Evolutionary conservation across 2,888 invertebrate genomes (phyloP).

Genomic region (Platypus cylindrus): DNA sequence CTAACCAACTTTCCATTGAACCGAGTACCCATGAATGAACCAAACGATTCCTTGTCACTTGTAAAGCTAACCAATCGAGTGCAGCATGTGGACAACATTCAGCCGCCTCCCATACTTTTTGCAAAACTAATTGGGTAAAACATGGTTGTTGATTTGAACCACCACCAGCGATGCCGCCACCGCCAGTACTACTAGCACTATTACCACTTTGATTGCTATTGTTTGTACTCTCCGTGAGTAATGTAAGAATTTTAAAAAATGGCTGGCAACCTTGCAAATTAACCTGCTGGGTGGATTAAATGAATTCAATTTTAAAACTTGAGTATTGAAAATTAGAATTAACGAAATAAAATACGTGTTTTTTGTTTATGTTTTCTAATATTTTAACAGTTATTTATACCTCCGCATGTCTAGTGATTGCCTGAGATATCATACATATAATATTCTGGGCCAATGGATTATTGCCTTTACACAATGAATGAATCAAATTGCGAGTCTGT

Average conservation of each 20-base stretch:
- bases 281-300: constrained; percentile 15
- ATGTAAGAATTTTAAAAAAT: constrained; percentile 82
- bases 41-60: constrained; percentile 76
- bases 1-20: constrained; percentile 85
- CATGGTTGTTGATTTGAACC: constrained; percentile 76
- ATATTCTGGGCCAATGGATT: constrained; percentile 80
- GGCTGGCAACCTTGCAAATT: constrained; percentile 62
- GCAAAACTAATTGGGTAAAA: constrained; percentile 79
- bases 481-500: constrained; percentile 83
- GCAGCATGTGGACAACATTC: constrained; percentile 86
- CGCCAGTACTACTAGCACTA: too few relatives aligned
- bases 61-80: constrained; percentile 80
- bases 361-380: too few relatives aligned
- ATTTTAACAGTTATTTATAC: too few relatives aligned
- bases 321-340: too few relatives aligned
- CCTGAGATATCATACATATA: constrained; percentile 80
- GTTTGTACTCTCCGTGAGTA: constrained; percentile 61
- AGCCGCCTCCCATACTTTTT: constrained; percentile 80
- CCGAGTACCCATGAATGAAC: constrained; percentile 87
- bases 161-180: too few relatives aligned
- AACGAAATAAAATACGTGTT: constrained; percentile 4
- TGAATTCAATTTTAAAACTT: constrained; percentile 11
- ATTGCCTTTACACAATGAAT: constrained; percentile 84
- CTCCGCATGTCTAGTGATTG: constrained; percentile 83
- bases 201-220: constrained; percentile 38